phyloP scores from a whole-genome alignment of 53 echinoderm and acorn worm species.

The Holothuria scabra region DNA sequence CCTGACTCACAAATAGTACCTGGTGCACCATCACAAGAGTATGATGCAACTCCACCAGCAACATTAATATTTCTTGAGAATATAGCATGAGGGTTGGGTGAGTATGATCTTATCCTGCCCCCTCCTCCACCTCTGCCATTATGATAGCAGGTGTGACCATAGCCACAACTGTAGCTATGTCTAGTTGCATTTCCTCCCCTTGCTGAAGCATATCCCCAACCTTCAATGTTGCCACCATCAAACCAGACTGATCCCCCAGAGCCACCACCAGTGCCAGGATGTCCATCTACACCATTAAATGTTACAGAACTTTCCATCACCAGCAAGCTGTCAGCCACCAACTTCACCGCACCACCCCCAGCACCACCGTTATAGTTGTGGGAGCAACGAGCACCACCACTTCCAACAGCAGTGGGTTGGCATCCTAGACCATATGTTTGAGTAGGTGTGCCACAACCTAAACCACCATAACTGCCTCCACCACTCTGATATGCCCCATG shows the following conservation, averaged over 20 bases:
- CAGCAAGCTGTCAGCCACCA: constrained; percentile 54
- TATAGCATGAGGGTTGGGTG: constrained; percentile 64
- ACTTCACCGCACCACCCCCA: constrained; percentile 75
- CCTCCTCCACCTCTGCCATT: constrained; percentile 87
- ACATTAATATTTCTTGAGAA: constrained; percentile 58
- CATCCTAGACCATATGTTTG: constrained; percentile 64
- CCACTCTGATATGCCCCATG: constrained; percentile 51
- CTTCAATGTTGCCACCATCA: constrained; percentile 79
- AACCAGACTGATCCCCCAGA: constrained; percentile 89
- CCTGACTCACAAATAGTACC: constrained; percentile 78
- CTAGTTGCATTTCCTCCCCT: constrained; percentile 64
- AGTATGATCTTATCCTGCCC: constrained; percentile 76
- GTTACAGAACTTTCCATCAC: constrained; percentile 68
- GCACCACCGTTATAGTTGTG: constrained; percentile 45
- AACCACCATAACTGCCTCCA: constrained; percentile 59
- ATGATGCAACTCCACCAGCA: constrained; percentile 23
- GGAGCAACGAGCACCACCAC: constrained; percentile 69
- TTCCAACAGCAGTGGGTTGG: constrained; percentile 68
- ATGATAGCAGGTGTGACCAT: not conserved
- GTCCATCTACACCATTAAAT: constrained; percentile 54
- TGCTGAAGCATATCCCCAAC: constrained; percentile 70
- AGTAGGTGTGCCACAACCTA: not conserved
- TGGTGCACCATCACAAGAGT: constrained; percentile 26
- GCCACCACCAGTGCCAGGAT: constrained; percentile 72
- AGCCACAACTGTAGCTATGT: constrained; percentile 8